These are phyloP conservation scores for Brevimyrus niger DNA, from an alignment of 2,113 vertebrate species.

Conservation along the genomic window DNA sequence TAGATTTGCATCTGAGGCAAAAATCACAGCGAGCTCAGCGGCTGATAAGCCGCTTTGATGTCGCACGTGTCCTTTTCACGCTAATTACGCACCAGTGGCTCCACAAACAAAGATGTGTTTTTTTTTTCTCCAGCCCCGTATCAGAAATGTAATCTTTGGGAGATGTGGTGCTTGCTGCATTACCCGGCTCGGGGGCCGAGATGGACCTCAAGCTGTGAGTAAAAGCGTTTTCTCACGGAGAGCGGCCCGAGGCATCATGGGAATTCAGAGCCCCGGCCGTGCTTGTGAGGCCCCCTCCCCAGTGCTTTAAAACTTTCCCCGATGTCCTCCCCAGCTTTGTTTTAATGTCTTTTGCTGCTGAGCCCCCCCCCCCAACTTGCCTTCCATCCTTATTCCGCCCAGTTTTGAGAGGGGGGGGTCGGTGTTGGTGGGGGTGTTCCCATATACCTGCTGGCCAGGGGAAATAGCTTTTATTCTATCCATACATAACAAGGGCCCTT, in stretches of 20 bases:
- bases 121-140: not conserved
- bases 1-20: not conserved
- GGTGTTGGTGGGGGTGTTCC: conserved; percentile 32
- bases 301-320: conserved; percentile 29
- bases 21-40: not conserved
- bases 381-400: conserved; percentile 27
- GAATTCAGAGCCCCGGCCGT: conserved; percentile 2
- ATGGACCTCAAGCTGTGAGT: conserved; percentile 24
- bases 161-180: conserved; percentile 3
- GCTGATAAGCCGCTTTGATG: not conserved
- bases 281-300: conserved; percentile 19
- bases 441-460: conserved; percentile 37
- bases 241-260: conserved; percentile 3
- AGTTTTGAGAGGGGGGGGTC: conserved; percentile 24
- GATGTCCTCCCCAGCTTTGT: conserved; percentile 30
- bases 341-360: conserved; percentile 19
- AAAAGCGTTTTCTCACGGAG: conserved; percentile 26
- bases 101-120: not conserved
- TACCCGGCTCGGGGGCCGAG: conserved; percentile 1
- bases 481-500: conserved; percentile 56
- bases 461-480: conserved; percentile 59
- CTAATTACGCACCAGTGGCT: conserved; percentile 2
- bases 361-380: not conserved
- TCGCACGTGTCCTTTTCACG: not conserved
- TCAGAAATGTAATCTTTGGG: conserved; percentile 2